phyloP scores from a whole-genome alignment of 2,888 invertebrate genomes.

The Polymixis lichenea region DNA sequence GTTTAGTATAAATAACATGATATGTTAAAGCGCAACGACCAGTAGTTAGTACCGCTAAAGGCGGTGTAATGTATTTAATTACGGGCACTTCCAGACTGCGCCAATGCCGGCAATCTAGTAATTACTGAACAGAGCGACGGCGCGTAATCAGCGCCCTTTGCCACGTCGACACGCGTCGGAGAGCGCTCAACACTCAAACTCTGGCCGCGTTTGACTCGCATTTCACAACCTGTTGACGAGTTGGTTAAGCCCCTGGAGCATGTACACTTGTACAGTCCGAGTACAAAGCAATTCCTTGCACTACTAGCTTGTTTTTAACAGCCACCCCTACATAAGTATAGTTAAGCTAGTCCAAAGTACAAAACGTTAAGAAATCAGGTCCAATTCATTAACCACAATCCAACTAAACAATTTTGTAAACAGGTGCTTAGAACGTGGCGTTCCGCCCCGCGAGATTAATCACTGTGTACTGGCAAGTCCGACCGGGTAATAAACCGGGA shows the following conservation, averaged over 20 bases:
- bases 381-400: constrained; percentile 70
- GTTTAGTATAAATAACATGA: constrained; percentile 41
- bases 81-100: constrained; percentile 85
- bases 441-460: constrained; percentile 82
- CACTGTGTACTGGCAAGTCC: constrained; percentile 78
- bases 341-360: neutral
- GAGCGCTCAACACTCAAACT: constrained; percentile 81
- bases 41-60: constrained; percentile 71
- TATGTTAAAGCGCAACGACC: constrained; percentile 26
- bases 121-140: constrained; percentile 85
- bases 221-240: constrained; percentile 89
- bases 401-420: constrained; percentile 72
- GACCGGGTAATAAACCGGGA: constrained; percentile 83
- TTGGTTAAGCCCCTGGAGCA: constrained; percentile 83
- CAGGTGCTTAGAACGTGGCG: constrained; percentile 71
- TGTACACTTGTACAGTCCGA: constrained; percentile 76
- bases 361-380: constrained; percentile 49
- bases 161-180: constrained; percentile 82
- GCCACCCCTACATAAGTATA: too few species aligned
- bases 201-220: constrained; percentile 83
- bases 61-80: constrained; percentile 87
- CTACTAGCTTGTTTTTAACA: constrained; percentile 15
- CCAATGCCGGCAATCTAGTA: constrained; percentile 88
- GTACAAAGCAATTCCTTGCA: constrained; percentile 76
- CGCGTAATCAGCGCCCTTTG: constrained; percentile 88